Evolutionary conservation across 1,140 invertebrate genomes (phyloP).

Genomic region (Drosophila miranda): DNA sequence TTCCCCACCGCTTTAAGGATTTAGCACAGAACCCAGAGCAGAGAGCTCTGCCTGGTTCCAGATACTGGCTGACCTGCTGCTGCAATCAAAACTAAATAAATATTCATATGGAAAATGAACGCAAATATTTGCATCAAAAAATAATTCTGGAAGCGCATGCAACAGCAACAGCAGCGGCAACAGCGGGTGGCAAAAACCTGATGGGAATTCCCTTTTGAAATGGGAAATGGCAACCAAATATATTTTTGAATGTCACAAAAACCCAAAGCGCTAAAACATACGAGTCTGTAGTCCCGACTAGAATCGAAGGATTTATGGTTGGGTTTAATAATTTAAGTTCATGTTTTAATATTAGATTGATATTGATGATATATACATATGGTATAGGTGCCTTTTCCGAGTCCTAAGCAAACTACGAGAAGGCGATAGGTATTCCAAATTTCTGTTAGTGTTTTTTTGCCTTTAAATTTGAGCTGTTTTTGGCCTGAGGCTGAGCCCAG

Average conservation of each 20-base stretch:
- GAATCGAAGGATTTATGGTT: too few species aligned
- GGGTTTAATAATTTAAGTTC: neutral
- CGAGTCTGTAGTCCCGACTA: too few species aligned
- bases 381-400: too few species aligned
- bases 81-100: slow-evolving; percentile 24
- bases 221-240: too few species aligned
- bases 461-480: neutral
- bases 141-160: slow-evolving; percentile 5
- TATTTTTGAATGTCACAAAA: too few species aligned
- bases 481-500: neutral
- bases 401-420: too few species aligned
- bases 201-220: neutral
- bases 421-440: too few species aligned
- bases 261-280: too few species aligned
- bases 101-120: too few species aligned
- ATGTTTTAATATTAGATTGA: neutral
- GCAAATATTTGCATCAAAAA: slow-evolving; percentile 33
- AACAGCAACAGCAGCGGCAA: neutral
- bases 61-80: neutral
- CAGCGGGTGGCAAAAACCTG: neutral
- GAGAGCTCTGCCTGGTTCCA: neutral
- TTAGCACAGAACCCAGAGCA: neutral
- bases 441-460: neutral
- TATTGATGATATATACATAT: too few species aligned
- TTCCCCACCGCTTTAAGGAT: slow-evolving; percentile 20